Percentiles rank a stretch among this genome's conserved stretches.
These are phyloP conservation scores for Ceratotherium simum DNA, from an alignment of 2,113 vertebrate genomes.

Conservation along the genomic window DNA sequence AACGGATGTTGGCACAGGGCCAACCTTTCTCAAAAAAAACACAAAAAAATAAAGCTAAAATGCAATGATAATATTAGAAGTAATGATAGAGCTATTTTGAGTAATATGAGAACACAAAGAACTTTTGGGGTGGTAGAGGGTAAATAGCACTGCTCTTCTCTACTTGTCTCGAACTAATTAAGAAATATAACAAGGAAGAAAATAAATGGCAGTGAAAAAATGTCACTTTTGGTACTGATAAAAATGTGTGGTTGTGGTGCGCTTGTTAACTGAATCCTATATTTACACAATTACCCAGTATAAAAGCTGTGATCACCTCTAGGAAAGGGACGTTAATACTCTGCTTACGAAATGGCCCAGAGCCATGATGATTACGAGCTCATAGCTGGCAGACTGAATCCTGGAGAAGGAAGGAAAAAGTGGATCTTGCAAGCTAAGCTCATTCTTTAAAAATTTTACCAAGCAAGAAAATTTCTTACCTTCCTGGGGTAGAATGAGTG, in stretches of 20 bases:
- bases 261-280: background rate
- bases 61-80: background rate
- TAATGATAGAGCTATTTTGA: background rate
- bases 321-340: background rate
- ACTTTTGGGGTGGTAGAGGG: background rate
- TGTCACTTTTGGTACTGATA: background rate
- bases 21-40: too few relatives aligned
- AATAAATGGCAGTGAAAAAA: background rate
- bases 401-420: background rate
- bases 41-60: too few relatives aligned
- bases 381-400: background rate
- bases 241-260: background rate
- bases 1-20: too few relatives aligned
- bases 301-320: background rate
- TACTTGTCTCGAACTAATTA: background rate
- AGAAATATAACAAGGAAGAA: background rate
- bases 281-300: background rate
- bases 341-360: background rate
- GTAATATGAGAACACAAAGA: background rate
- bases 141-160: background rate
- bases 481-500: background rate
- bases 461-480: background rate
- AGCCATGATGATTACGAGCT: background rate
- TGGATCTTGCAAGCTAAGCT: background rate
- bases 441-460: background rate